Evolutionary conservation across 2,113 vertebrate species (phyloP), one percentile per base, ranked within the genome.

Genomic region (Etia nguti): DNA sequence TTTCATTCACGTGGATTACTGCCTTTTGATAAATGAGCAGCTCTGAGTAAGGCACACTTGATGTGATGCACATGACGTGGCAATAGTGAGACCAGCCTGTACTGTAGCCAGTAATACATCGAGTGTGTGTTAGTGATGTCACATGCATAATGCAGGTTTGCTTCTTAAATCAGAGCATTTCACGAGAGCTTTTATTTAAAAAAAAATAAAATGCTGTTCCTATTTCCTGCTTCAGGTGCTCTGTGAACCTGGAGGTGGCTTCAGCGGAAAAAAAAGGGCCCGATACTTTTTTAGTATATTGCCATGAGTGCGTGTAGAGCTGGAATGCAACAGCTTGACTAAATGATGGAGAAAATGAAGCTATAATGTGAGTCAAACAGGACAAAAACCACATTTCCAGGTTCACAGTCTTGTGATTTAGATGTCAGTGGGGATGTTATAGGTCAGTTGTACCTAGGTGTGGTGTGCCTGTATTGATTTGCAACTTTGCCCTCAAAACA

Each of bases 251-350:
- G 13, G 43, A 75, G 43, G 24, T 26, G 10, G 24, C 43, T 7
- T 75, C 15, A 29, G 15, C 8, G 24, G 15, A 24, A 0, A 18
- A 73, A 15, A 73, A 16, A 73, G 3, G 3, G 22, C 8, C 22
- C 6, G 9, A 46, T 73, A 29, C 41, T 18, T 73, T 20, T 48
- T 48, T 15, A 29, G 68, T 26, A 73, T 4, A 73, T 73, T 29
- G 41, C 15, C 68, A 48, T 29, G 68, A 48, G 41, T 48, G 22
- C 10, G 8, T 48, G 68, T 46, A 20, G 68, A 75, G 41, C 24
- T 48, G 41, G 38, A 1, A 70, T 2, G 3, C 12, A 70, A 70
- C 36, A 43, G 22, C 41, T 29, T 48, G 43, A 29, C 68, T 46
- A 46, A 4, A 73, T 26, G 38, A 24, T 73, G 20, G 68, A 26